These are phyloP conservation scores for Thaleichthys pacificus DNA, from an alignment of 2,797 vertebrate species.

Conservation along the genomic window DNA sequence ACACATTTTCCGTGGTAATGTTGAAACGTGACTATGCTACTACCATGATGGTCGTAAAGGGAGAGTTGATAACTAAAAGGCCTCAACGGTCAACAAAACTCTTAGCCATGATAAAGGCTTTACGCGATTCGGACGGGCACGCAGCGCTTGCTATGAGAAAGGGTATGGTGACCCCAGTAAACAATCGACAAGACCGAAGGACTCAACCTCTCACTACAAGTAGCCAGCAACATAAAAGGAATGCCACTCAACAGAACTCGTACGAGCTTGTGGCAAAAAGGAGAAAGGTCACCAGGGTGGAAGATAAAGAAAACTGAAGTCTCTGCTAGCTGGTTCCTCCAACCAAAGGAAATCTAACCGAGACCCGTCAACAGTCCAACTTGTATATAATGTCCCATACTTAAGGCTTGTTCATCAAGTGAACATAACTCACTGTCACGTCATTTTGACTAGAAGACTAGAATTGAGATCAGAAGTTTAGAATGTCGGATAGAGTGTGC, in stretches of 20 bases:
- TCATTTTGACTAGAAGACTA: background rate
- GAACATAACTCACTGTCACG: background rate
- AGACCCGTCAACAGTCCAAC: background rate
- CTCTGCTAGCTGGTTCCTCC: no score
- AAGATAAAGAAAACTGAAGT: background rate
- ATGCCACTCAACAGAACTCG: background rate
- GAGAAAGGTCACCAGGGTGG: background rate
- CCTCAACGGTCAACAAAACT: background rate
- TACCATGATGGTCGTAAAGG: constrained; percentile 6
- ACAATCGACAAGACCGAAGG: background rate
- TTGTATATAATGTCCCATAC: background rate
- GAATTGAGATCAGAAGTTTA: background rate
- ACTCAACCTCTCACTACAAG: background rate
- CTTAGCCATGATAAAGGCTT: background rate
- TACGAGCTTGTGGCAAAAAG: background rate
- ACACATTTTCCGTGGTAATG: constrained; percentile 1
- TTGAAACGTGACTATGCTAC: constrained; percentile 10
- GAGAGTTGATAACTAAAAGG: background rate
- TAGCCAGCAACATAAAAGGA: background rate
- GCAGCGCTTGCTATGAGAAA: constrained; percentile 1
- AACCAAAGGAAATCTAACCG: background rate
- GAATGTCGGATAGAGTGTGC: background rate
- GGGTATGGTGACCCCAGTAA: background rate
- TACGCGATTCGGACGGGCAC: background rate
- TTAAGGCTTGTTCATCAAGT: background rate